A percentile compares a stretch with the other conserved stretches of the same genome.
These are phyloP conservation scores for Lates calcarifer DNA, from an alignment of 2,113 vertebrate genomes.

Conservation along the genomic window DNA sequence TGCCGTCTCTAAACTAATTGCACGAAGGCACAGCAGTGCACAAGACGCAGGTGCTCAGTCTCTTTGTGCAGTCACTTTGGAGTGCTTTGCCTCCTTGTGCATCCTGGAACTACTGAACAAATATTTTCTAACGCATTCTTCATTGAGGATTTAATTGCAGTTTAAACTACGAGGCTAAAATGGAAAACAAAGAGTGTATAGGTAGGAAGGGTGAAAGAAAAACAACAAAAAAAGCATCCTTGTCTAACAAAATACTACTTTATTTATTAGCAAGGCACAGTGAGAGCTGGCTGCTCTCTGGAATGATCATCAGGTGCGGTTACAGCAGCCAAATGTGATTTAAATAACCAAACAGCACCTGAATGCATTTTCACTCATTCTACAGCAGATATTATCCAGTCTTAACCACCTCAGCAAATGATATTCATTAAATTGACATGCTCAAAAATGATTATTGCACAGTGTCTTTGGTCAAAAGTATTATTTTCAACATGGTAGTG, in stretches of 20 bases:
- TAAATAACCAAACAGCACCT: constrained; percentile 31
- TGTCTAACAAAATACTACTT: constrained; percentile 48
- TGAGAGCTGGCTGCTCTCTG: constrained; percentile 55
- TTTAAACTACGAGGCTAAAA: constrained; percentile 20
- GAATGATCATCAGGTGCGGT: constrained; percentile 40
- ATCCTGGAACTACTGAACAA: constrained; percentile 32
- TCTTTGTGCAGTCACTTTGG: constrained; percentile 49
- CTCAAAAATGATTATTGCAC: constrained; percentile 16
- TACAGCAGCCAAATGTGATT: constrained; percentile 58
- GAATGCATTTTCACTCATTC: constrained; percentile 32
- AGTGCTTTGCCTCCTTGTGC: constrained; percentile 19
- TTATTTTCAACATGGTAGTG: background rate
- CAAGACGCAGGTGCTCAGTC: constrained; percentile 51
- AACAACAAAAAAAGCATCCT: constrained; percentile 29
- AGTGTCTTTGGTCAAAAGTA: constrained; percentile 11
- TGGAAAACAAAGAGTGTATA: constrained; percentile 25
- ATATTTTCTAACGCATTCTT: constrained; percentile 38
- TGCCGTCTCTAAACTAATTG: constrained; percentile 67
- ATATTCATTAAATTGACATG: constrained; percentile 24
- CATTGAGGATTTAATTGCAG: constrained; percentile 20
- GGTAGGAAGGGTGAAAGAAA: constrained; percentile 17
- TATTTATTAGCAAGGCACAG: constrained; percentile 65
- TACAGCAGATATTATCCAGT: constrained; percentile 42
- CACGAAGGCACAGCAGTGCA: constrained; percentile 33
- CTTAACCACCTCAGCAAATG: constrained; percentile 9